A percentile compares a stretch with the other conserved stretches of the same genome.
Evolutionary conservation across 2,888 invertebrate genomes (phyloP).

Genomic region (Drosophila prostipennis): DNA sequence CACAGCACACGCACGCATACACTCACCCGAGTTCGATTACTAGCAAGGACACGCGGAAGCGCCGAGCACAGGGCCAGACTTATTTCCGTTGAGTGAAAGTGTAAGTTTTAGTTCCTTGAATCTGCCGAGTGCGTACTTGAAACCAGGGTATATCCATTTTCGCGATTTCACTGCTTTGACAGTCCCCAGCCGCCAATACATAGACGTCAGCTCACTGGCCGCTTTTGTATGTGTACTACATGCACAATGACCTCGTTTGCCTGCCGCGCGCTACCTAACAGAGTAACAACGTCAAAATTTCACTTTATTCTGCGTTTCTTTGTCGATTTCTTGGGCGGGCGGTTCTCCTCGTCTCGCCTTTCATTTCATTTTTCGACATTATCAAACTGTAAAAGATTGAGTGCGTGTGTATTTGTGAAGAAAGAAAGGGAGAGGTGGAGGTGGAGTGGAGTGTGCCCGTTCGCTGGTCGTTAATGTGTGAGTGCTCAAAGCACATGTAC

Average conservation of each 20-base stretch:
- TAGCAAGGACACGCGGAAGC: constrained; percentile 51
- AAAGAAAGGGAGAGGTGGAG: background rate
- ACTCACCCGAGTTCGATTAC: constrained; percentile 23
- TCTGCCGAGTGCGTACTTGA: constrained; percentile 5
- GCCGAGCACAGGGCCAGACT: constrained; percentile 36
- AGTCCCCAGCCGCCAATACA: constrained; percentile 18
- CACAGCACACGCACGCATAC: constrained; percentile 16
- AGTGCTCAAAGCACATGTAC: constrained; percentile 40
- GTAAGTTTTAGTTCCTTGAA: constrained; percentile 60
- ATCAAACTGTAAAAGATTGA: constrained; percentile 69
- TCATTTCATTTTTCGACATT: constrained; percentile 56
- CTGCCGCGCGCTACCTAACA: constrained; percentile 14
- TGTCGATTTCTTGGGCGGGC: constrained; percentile 43
- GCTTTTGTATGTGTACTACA: constrained; percentile 24
- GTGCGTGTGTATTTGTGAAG: constrained; percentile 9
- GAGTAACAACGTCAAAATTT: constrained; percentile 68
- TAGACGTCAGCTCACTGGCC: constrained; percentile 3
- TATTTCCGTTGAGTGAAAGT: constrained; percentile 70
- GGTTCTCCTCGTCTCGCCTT: constrained; percentile 47
- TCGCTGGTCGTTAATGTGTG: constrained; percentile 10
- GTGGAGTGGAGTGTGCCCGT: constrained; percentile 2
- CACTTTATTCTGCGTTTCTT: constrained; percentile 67
- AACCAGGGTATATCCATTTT: constrained; percentile 16
- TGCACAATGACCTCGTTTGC: constrained; percentile 71
- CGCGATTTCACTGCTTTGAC: constrained; percentile 24